phyloP scores from a whole-genome alignment of 2,888 invertebrate genomes.

The Parasteatoda lunata region DNA sequence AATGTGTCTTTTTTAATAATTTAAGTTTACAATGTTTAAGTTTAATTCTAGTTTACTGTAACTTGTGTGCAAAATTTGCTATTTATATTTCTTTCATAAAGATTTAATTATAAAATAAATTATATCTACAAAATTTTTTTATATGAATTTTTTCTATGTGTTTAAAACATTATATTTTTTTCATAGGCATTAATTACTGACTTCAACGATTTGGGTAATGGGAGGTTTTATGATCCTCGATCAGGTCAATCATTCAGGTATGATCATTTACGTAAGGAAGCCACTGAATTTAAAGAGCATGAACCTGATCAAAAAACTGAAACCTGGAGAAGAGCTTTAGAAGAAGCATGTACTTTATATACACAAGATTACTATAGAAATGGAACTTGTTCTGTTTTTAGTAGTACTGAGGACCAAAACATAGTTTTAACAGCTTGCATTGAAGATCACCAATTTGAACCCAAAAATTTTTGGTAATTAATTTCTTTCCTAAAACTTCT shows the following conservation, averaged over 20 bases:
- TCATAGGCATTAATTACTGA: slow-evolving; percentile 90
- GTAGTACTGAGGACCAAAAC: slow-evolving; percentile 75
- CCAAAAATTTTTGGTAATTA: slow-evolving; percentile 81
- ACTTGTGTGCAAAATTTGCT: too few relatives aligned
- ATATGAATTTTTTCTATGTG: too few relatives aligned
- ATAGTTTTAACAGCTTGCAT: slow-evolving; percentile 93
- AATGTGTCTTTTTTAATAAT: too few relatives aligned
- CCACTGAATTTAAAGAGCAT: slow-evolving; percentile 86
- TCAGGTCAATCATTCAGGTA: slow-evolving; percentile 96
- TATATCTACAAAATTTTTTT: too few relatives aligned
- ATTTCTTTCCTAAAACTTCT: too few relatives aligned
- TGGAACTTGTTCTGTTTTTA: slow-evolving; percentile 83
- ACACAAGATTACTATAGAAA: slow-evolving; percentile 94
- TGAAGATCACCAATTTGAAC: slow-evolving; percentile 99
- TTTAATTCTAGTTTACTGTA: too few relatives aligned
- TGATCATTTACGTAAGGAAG: slow-evolving; percentile 97
- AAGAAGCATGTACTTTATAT: slow-evolving; percentile 91
- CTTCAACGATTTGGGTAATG: slow-evolving; percentile 95
- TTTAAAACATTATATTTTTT: neutral
- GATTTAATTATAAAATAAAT: too few relatives aligned
- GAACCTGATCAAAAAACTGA: slow-evolving; percentile 81
- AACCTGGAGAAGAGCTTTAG: slow-evolving; percentile 91
- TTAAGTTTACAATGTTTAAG: too few relatives aligned
- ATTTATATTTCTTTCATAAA: too few relatives aligned
- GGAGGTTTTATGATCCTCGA: slow-evolving; percentile 95